Conservation (phyloP, 35 echinoderm and acorn worm species). For the Chiridota heheva region DNA sequence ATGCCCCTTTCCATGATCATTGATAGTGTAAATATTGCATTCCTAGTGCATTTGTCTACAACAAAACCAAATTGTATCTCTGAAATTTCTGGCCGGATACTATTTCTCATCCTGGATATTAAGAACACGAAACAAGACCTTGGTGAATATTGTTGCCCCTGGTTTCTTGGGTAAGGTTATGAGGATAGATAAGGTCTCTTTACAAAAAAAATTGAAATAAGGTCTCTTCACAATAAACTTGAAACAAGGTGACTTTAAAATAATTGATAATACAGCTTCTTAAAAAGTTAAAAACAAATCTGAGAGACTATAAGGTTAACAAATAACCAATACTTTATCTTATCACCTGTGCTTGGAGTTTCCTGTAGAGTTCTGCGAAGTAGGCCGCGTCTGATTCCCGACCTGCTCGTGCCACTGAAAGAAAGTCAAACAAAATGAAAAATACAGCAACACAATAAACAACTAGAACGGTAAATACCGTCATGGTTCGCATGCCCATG, state of each 20-base stretch:
- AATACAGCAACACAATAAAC: neutral
- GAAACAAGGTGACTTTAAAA: neutral
- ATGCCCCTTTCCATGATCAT: too few relatives aligned
- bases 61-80: too few relatives aligned
- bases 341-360: constrained; percentile 82
- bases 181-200: too few relatives aligned
- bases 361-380: constrained; percentile 80
- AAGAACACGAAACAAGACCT: too few relatives aligned
- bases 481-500: neutral
- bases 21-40: too few relatives aligned
- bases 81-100: too few relatives aligned
- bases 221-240: neutral
- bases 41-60: too few relatives aligned
- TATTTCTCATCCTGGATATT: too few relatives aligned
- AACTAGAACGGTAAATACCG: neutral
- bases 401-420: constrained; percentile 71
- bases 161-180: too few relatives aligned
- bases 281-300: neutral
- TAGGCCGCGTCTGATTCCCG: constrained; percentile 71
- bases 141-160: too few relatives aligned
- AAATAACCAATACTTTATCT: neutral
- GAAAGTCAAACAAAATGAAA: neutral
- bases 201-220: neutral
- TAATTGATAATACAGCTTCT: neutral
- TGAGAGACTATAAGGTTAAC: neutral